Evolutionary conservation across 2,888 invertebrate genomes (phyloP).

Genomic region (Lasioglossum morio): DNA sequence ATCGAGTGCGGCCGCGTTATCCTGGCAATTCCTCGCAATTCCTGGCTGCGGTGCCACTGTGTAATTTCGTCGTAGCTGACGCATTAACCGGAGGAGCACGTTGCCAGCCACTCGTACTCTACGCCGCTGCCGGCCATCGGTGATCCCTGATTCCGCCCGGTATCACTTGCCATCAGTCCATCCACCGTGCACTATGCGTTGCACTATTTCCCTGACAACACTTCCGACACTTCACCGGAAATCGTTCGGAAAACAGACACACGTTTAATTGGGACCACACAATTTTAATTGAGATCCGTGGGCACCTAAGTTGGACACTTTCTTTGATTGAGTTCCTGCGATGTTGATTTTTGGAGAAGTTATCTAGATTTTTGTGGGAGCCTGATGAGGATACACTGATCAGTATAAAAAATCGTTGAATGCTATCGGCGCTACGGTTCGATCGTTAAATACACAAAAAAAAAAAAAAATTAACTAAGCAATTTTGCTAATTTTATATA

Average conservation of each 20-base stretch:
- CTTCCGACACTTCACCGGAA: not conserved
- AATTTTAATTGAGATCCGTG: no score
- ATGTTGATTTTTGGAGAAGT: not conserved
- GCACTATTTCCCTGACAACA: not conserved
- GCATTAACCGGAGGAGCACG: conserved; percentile 50
- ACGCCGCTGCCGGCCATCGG: conserved; percentile 33
- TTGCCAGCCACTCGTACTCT: conserved; percentile 25
- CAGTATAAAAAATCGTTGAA: no score
- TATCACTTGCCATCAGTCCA: conserved; percentile 17
- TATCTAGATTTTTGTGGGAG: no score
- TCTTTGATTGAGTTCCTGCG: not conserved
- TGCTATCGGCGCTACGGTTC: no score
- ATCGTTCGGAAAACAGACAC: not conserved
- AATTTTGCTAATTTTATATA: no score
- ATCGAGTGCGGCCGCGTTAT: conserved; percentile 60
- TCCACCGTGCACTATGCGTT: not conserved
- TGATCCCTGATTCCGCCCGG: conserved; percentile 43
- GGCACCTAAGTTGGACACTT: not conserved
- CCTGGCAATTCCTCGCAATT: conserved; percentile 52
- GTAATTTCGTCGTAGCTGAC: conserved; percentile 57
- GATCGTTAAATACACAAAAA: no score
- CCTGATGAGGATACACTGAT: no score
- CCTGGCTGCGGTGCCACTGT: conserved; percentile 38
- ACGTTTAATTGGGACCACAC: not conserved
- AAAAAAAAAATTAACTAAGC: no score